Evolutionary conservation across 2,797 vertebrate genomes (phyloP).

Genomic region (Antrozous pallidus): DNA sequence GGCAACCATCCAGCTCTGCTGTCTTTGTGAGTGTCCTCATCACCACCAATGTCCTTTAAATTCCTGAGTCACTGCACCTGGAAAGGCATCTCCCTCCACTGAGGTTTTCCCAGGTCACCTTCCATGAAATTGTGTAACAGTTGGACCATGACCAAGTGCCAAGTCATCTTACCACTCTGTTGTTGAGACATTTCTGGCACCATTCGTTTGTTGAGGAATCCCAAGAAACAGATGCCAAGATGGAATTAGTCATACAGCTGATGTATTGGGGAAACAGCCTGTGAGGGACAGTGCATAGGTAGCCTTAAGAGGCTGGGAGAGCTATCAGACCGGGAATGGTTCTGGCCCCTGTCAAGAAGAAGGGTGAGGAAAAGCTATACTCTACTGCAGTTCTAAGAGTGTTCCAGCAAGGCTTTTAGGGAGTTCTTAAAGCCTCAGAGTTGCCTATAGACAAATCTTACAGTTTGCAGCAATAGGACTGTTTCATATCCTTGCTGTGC

Average conservation of each 20-base stretch:
- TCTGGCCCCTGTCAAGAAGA: background rate
- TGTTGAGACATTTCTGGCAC: background rate
- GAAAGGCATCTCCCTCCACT: background rate
- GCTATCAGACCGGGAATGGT: background rate
- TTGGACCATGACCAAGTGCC: background rate
- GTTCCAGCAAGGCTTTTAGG: background rate
- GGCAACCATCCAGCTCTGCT: background rate
- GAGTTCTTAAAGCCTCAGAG: background rate
- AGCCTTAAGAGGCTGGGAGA: background rate
- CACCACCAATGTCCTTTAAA: background rate
- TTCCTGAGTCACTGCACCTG: background rate
- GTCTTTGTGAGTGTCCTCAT: background rate
- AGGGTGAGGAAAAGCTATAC: background rate
- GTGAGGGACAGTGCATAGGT: background rate
- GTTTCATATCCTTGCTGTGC: background rate
- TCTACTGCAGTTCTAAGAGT: background rate
- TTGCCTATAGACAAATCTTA: background rate
- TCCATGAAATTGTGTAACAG: background rate
- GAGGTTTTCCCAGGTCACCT: background rate
- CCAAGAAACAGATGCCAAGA: background rate
- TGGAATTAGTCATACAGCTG: background rate
- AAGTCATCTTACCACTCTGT: background rate
- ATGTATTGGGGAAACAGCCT: background rate
- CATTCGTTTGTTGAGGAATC: background rate
- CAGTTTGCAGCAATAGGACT: background rate